phyloP scores from a whole-genome alignment of 2,113 vertebrate genomes.

The Strix uralensis region DNA sequence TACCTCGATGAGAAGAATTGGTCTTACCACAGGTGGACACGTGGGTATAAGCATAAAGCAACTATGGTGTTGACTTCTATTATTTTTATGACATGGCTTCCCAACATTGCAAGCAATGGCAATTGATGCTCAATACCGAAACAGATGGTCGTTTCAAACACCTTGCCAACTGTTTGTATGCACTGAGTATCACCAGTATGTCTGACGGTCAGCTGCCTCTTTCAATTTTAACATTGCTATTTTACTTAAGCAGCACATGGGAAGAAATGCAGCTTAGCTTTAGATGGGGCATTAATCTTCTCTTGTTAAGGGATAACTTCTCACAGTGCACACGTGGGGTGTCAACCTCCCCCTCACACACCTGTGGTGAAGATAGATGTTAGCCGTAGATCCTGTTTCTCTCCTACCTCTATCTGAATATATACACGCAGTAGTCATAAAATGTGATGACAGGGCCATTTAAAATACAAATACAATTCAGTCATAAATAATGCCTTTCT shows the following conservation, averaged over 20 bases:
- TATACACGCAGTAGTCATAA: slow-evolving; percentile 22
- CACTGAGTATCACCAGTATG: not conserved
- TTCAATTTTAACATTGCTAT: slow-evolving; percentile 19
- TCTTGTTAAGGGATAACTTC: slow-evolving; percentile 63
- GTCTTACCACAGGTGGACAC: not conserved
- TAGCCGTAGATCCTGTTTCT: slow-evolving; percentile 4
- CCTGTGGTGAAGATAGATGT: slow-evolving; percentile 61
- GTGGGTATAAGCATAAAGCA: not conserved
- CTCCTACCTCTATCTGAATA: slow-evolving; percentile 14
- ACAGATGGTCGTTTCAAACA: slow-evolving; percentile 43
- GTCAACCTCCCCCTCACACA: slow-evolving; percentile 42
- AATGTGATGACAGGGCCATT: slow-evolving; percentile 15
- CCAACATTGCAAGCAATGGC: not conserved
- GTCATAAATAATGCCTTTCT: slow-evolving; percentile 40
- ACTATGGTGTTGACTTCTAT: not conserved
- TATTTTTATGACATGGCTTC: not conserved
- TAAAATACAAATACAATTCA: slow-evolving; percentile 42
- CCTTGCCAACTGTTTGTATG: slow-evolving; percentile 37
- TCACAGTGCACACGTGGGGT: not conserved
- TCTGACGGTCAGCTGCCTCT: slow-evolving; percentile 26
- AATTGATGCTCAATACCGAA: not conserved
- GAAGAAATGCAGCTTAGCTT: slow-evolving; percentile 19
- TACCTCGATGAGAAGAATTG: not conserved
- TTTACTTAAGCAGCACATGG: not conserved
- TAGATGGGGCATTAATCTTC: slow-evolving; percentile 67